A percentile compares a stretch with the other conserved stretches of the same genome.
These are phyloP conservation scores for Goniozus legneri DNA, from an alignment of 1,140 invertebrate genomes.

Conservation along the genomic window DNA sequence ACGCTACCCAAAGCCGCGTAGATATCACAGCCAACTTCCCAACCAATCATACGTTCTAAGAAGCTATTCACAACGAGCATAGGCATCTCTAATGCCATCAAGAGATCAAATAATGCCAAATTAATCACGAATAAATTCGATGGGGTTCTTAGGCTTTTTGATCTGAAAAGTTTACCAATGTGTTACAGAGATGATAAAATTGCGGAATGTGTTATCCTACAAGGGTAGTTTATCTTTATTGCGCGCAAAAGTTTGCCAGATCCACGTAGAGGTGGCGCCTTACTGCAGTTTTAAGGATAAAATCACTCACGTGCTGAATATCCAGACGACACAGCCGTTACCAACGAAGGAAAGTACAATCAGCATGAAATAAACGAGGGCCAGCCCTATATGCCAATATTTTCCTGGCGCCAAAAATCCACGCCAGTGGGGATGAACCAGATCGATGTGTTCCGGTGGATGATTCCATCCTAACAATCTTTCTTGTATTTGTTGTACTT, in stretches of 20 bases:
- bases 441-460: slow-evolving; percentile 63
- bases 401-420: slow-evolving; percentile 66
- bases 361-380: slow-evolving; percentile 68
- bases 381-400: slow-evolving; percentile 70
- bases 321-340: slow-evolving; percentile 78
- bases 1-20: slow-evolving; percentile 66
- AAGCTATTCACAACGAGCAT: slow-evolving; percentile 68
- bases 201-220: no score
- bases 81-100: slow-evolving; percentile 75
- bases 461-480: slow-evolving; percentile 65
- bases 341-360: slow-evolving; percentile 68
- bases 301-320: slow-evolving; percentile 72
- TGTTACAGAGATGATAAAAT: no score
- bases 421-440: slow-evolving; percentile 72
- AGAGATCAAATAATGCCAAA: slow-evolving; percentile 71
- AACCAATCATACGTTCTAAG: slow-evolving; percentile 63
- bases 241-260: no score
- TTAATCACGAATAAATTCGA: slow-evolving; percentile 80
- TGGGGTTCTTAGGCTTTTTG: slow-evolving; percentile 70
- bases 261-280: background rate
- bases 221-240: no score
- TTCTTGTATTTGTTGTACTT: slow-evolving; percentile 44
- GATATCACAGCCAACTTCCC: slow-evolving; percentile 67
- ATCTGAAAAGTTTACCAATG: slow-evolving; percentile 58
- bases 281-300: background rate